A percentile compares a stretch with the other conserved stretches of the same genome.
phyloP scores from a whole-genome alignment of 1,140 invertebrate species.

The Mycetomoellerius zeteki region DNA sequence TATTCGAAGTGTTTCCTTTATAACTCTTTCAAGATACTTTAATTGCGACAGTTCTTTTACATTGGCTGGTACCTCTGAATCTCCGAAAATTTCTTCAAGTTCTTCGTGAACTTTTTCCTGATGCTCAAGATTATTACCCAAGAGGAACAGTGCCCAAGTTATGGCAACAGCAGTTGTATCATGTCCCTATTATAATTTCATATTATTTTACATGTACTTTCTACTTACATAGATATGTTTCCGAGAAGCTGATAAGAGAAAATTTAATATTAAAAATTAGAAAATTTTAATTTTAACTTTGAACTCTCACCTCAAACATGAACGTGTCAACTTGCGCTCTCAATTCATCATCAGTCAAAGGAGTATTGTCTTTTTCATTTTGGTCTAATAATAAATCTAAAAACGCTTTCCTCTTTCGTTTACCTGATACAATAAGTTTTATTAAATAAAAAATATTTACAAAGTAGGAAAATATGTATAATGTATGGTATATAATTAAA shows the following conservation, averaged over 20 bases:
- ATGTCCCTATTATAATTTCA: slow-evolving; percentile 81
- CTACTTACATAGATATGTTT: not conserved
- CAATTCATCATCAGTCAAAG: slow-evolving; percentile 90
- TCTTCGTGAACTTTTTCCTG: slow-evolving; percentile 90
- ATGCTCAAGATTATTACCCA: slow-evolving; percentile 87
- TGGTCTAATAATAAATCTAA: slow-evolving; percentile 91
- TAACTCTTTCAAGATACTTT: slow-evolving; percentile 89
- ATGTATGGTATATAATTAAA: too few species aligned
- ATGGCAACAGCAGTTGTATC: slow-evolving; percentile 90
- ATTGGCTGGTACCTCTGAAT: slow-evolving; percentile 78
- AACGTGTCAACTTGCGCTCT: slow-evolving; percentile 92
- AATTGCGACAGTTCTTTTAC: slow-evolving; percentile 86
- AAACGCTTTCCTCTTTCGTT: slow-evolving; percentile 87
- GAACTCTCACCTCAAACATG: slow-evolving; percentile 90
- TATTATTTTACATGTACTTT: not conserved
- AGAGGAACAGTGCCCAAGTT: slow-evolving; percentile 87
- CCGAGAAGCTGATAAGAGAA: not conserved
- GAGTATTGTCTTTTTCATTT: slow-evolving; percentile 85
- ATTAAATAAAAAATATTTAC: not conserved
- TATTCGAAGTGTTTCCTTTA: slow-evolving; percentile 89
- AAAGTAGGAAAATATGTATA: too few species aligned
- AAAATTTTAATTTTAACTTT: not conserved
- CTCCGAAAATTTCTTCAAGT: slow-evolving; percentile 88
- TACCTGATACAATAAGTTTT: slow-evolving; percentile 75
- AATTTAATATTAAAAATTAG: not conserved